Evolutionary conservation across 2,888 invertebrate genomes (phyloP), one percentile per base, ranked within the genome.

Genomic region (Osmoderma eremita): DNA sequence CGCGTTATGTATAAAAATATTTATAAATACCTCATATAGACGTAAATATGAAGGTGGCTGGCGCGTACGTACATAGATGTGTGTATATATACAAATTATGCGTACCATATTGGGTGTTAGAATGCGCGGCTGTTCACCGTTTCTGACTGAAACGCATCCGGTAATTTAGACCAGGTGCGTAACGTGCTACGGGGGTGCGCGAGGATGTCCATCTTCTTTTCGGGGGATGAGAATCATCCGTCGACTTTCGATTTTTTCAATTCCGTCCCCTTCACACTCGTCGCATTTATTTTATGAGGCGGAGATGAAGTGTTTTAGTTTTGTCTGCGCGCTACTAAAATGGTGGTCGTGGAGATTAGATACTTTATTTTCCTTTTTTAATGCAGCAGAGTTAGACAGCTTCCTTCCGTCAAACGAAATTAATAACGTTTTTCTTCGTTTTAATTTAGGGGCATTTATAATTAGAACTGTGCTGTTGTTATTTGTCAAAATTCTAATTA

Each of bases 121-220:
- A 53, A 53, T 53, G 36, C 15, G 53, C 20, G 24, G 13, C 30
- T 51, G 50, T 17, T 42, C 42, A 42, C 45, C 10, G 58, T 58
- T n/a, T 58, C 58, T 45, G 58, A 45, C 24, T 58, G 42, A 15
- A 58, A 30, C 30, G 30, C 45, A 58, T 58, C 58, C 58, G 58
- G 45, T 58, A 58, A 45, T 58, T 58, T 58, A 24, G 42, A 24
- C 58, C 58, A 58, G 58, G 58, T 58, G 58, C 58, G 22, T 24
- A 24, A 8, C 45, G 45, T 13, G 36, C 30, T 6, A 30, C 6
- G 30, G 30, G 30, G 24, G 5, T 30, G n/a, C n/a, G 12, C 39
- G 12, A 15, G 56, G 24, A 45, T 58, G 58, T 58, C 58, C 58
- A 58, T 45, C 30, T 15, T 15, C 42, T 24, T 45, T 58, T 58